phyloP scores from a whole-genome alignment of 2,888 invertebrate genomes.

The Eupsilia transversa region DNA sequence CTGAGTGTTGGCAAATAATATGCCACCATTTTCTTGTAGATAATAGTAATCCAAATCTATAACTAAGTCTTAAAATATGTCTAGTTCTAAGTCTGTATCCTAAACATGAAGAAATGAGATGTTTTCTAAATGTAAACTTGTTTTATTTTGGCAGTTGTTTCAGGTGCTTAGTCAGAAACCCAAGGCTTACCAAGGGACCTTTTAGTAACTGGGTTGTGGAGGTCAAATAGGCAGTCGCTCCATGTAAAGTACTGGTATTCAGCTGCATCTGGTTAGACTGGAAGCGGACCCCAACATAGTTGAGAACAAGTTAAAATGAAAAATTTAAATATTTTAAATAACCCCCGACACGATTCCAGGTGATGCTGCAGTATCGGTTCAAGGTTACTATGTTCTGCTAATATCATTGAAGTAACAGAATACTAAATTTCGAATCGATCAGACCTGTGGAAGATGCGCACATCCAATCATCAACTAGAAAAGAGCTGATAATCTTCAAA shows the following conservation, averaged over 20 bases:
- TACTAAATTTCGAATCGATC: no score
- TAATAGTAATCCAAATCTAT: conserved; percentile 13
- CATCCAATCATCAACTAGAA: no score
- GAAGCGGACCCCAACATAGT: neutral
- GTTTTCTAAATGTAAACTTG: conserved; percentile 4
- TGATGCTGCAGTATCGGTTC: no score
- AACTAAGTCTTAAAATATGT: conserved; percentile 13
- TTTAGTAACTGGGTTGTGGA: neutral
- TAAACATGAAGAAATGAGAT: conserved; percentile 7
- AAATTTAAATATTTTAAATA: no score
- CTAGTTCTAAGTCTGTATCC: conserved; percentile 2
- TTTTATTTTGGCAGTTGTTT: conserved; percentile 19
- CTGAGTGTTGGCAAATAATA: neutral
- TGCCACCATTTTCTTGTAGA: neutral
- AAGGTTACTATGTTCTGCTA: no score
- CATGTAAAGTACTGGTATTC: neutral
- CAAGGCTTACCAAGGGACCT: neutral
- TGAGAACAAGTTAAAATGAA: no score
- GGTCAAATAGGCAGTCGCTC: neutral
- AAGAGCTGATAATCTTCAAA: no score
- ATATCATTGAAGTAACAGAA: no score
- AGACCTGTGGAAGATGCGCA: no score
- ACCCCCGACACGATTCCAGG: no score
- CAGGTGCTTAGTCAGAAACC: neutral
- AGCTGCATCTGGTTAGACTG: neutral